Conservation (phyloP, 2,888 invertebrate genomes). For the Temnothorax rugatulus region DNA sequence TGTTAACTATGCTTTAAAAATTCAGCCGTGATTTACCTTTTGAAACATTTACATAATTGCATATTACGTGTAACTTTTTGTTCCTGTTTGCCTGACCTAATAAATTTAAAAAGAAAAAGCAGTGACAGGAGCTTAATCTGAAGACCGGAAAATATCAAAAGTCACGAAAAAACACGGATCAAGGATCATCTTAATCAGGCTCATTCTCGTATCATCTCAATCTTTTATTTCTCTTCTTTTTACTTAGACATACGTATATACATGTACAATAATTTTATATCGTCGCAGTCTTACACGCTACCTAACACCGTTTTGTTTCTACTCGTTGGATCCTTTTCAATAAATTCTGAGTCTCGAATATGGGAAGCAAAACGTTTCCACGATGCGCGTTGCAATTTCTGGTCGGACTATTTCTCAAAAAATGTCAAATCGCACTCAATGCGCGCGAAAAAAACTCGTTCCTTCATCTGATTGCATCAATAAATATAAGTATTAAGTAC, state of each 20-base stretch:
- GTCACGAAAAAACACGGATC: neutral
- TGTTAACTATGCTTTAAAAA: constrained; percentile 28
- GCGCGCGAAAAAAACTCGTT: neutral
- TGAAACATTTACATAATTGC: neutral
- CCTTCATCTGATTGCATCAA: neutral
- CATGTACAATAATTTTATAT: constrained; percentile 73
- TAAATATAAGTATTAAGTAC: constrained; percentile 12
- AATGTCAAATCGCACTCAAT: constrained; percentile 14
- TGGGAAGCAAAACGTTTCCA: constrained; percentile 10
- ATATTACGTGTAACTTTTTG: neutral
- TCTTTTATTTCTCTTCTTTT: constrained; percentile 70
- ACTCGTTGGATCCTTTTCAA: constrained; percentile 54
- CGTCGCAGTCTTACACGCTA: constrained; percentile 70
- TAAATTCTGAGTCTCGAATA: constrained; percentile 42
- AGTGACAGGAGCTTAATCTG: neutral
- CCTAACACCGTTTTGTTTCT: constrained; percentile 62
- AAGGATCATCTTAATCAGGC: constrained; percentile 53
- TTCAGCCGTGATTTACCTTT: constrained; percentile 20
- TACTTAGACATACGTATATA: constrained; percentile 69
- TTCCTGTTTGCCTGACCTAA: neutral
- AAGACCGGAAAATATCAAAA: neutral
- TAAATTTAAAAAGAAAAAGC: neutral
- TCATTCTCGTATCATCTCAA: constrained; percentile 58
- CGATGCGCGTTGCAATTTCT: constrained; percentile 23
- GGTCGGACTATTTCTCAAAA: constrained; percentile 44